A percentile compares a stretch with the other conserved stretches of the same genome.
Evolutionary conservation across 2,888 invertebrate species (phyloP).

Genomic region (Dryadula phaetusa): DNA sequence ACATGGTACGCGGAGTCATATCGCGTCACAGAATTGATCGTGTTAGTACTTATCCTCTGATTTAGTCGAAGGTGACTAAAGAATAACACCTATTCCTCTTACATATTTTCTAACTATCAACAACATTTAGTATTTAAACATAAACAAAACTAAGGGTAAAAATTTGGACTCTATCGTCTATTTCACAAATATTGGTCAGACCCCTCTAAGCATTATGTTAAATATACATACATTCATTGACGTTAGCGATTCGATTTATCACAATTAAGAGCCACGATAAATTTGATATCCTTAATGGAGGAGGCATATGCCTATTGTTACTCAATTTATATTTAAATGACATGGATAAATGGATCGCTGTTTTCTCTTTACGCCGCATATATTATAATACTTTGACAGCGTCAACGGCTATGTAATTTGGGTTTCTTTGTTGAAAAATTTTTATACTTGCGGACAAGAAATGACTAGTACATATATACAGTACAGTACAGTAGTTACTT

Average conservation of each 20-base stretch:
- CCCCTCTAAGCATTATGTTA: conserved; percentile 25
- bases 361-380: conserved; percentile 23
- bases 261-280: conserved; percentile 41
- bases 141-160: not conserved
- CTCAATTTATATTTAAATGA: conserved; percentile 42
- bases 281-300: conserved; percentile 39
- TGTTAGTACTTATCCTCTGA: not conserved
- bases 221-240: conserved; percentile 37
- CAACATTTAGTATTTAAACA: not conserved
- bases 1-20: conserved; percentile 30
- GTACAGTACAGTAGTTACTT: not conserved
- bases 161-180: not conserved
- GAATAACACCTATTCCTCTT: not conserved
- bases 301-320: conserved; percentile 36
- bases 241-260: conserved; percentile 38
- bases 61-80: conserved; percentile 9
- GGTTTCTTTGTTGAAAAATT: not conserved
- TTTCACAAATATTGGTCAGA: not conserved
- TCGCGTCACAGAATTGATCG: conserved; percentile 31
- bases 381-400: not conserved
- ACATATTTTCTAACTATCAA: not conserved
- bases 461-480: not conserved
- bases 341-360: conserved; percentile 35
- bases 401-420: not conserved
- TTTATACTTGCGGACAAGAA: not conserved